Evolutionary conservation across 2,888 invertebrate genomes (phyloP).

Genomic region (Oscheius sp.): DNA sequence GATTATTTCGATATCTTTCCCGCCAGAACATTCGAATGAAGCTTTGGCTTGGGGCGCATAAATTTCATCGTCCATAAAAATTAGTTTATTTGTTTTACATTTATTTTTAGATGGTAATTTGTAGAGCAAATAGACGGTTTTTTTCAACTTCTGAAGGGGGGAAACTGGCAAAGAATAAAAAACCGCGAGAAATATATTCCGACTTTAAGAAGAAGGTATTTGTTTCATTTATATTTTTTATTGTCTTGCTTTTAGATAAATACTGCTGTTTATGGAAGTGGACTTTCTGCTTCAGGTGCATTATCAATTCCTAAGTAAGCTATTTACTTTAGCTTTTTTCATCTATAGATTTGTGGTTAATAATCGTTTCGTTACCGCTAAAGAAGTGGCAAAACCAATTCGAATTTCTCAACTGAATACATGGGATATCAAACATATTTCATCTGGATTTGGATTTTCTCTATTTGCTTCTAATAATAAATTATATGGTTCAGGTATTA

Average conservation of each 20-base stretch:
- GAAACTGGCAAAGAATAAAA: neutral
- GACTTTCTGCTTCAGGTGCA: constrained; percentile 58
- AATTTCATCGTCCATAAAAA: no score
- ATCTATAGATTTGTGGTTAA: constrained; percentile 24
- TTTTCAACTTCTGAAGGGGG: neutral
- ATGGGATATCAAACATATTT: constrained; percentile 53
- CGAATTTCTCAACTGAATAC: constrained; percentile 58
- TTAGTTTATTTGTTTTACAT: no score
- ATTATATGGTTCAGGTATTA: constrained; percentile 64
- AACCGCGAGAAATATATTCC: neutral
- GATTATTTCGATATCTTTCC: no score
- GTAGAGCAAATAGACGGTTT: neutral
- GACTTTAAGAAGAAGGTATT: constrained; percentile 21
- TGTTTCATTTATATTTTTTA: neutral
- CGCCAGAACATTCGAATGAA: no score
- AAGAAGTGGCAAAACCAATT: constrained; percentile 45
- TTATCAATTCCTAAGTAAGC: constrained; percentile 55
- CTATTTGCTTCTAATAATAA: constrained; percentile 58
- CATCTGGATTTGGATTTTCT: constrained; percentile 68
- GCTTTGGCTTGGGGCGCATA: no score
- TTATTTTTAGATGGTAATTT: constrained; percentile 3
- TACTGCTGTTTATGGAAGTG: constrained; percentile 62
- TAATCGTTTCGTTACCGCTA: constrained; percentile 26
- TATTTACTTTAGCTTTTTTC: constrained; percentile 22
- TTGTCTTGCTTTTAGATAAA: constrained; percentile 37